A percentile compares a stretch with the other conserved stretches of the same genome.
Conservation (phyloP, 2,888 invertebrate species). For the Ornithoptera priamus region DNA sequence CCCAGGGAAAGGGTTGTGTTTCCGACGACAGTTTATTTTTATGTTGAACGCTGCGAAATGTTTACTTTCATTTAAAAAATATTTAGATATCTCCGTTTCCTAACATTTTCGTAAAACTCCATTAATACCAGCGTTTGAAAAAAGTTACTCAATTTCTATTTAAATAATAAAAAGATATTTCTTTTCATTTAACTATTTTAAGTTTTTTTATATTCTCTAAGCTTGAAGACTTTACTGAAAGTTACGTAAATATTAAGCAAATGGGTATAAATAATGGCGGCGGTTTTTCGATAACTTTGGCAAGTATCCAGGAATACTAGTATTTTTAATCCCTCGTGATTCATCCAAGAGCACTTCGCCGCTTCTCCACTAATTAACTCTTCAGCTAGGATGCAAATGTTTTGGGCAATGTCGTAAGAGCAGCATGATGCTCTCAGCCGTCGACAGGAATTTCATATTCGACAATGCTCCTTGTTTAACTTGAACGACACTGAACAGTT, state of each 20-base stretch:
- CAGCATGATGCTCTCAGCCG: not conserved
- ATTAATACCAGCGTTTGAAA: not conserved
- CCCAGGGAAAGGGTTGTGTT: conserved; percentile 34
- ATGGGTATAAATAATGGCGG: conserved; percentile 1
- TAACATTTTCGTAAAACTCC: not conserved
- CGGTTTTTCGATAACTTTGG: conserved; percentile 17
- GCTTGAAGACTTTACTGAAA: not conserved
- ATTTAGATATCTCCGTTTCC: conserved; percentile 5
- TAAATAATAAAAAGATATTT: not conserved
- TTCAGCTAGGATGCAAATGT: conserved; percentile 16
- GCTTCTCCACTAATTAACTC: conserved; percentile 31
- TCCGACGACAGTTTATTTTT: conserved; percentile 29
- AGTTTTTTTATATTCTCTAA: not conserved
- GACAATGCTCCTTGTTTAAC: too few species aligned
- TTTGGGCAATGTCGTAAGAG: conserved; percentile 3
- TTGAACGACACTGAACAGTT: too few species aligned
- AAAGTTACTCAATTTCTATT: not conserved
- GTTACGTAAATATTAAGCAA: conserved; percentile 8
- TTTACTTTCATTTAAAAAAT: conserved; percentile 22
- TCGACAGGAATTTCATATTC: not conserved
- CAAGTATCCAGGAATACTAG: conserved; percentile 15
- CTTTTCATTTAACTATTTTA: not conserved
- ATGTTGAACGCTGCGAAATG: conserved; percentile 24
- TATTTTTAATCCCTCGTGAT: conserved; percentile 27
- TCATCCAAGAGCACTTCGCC: conserved; percentile 26